phyloP scores from a whole-genome alignment of 2,888 invertebrate genomes.

The Tenthredo amoena region DNA sequence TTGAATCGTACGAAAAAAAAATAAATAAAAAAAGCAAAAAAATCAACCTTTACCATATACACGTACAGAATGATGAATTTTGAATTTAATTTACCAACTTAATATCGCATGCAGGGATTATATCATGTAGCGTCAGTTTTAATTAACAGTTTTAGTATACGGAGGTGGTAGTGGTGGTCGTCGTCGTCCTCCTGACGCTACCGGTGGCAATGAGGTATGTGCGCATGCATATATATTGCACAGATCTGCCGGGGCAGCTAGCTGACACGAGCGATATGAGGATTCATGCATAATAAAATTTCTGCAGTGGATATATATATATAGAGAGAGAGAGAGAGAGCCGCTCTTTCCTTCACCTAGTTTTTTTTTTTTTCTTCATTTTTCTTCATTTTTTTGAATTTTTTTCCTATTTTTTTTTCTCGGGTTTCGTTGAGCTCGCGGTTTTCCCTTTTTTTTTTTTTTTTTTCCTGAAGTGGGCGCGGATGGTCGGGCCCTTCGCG shows the following conservation, averaged over 20 bases:
- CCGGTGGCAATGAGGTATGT: neutral
- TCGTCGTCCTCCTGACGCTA: too few species aligned
- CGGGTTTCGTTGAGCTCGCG: neutral
- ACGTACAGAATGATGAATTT: neutral
- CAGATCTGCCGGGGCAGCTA: neutral
- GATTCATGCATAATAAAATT: conserved; percentile 43
- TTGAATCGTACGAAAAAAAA: too few species aligned
- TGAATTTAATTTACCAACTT: neutral
- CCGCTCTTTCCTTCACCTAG: neutral
- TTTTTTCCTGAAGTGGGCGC: neutral
- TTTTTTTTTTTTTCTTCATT: neutral
- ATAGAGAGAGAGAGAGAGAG: neutral
- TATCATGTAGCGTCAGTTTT: neutral
- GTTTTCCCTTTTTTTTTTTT: neutral
- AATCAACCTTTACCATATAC: neutral
- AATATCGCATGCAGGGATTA: neutral
- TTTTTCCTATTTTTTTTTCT: neutral
- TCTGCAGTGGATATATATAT: neutral
- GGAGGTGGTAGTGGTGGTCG: neutral
- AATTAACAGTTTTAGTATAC: conserved; percentile 13
- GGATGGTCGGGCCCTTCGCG: neutral
- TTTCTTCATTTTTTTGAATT: neutral
- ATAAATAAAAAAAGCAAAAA: neutral
- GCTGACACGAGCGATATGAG: conserved; percentile 46
- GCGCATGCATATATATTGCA: neutral